Evolutionary conservation across 2,888 invertebrate species (phyloP), one percentile per base, ranked within the genome.

Genomic region (Drosophila mayaguana): DNA sequence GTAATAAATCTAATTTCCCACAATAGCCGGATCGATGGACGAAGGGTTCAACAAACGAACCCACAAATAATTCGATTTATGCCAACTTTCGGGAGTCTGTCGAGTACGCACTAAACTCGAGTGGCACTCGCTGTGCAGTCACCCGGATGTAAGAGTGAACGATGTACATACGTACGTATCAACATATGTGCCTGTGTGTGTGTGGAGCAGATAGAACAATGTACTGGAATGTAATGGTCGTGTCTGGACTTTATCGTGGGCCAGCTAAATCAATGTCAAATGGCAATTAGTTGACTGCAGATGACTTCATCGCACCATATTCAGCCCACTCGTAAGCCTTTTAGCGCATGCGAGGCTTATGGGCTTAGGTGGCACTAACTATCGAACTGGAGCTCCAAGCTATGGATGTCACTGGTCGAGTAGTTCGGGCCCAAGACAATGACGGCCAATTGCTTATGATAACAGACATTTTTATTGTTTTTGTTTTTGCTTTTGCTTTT

Each of bases 391-490:
- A 67, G 56, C 55, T 72, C 9, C 8, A 12, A 9, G 14, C 6
- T 14, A 68, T 38, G 42, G 18, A 34, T 40, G 32, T 8, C 0
- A 14, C 38, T 55, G 53, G 34, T 32, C 9, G 36, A 42, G 65
- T 56, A 68, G 76, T 76, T 60, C 72, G 61, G 36, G 62, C 69
- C 69, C 16, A 68, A 80, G 40, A 77, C 83, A 83, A 84, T 88
- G 85, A 73, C 69, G 68, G 73, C 80, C 83, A 83, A 88, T 83
- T 83, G 85, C 83, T 82, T 74, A 82, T 75, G 83, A 88, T 84
- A 83, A 83, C 80, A 81, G 62, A 80, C 65, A 77, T 70, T 75
- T 83, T 72, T 83, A 80, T 80, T 22, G 1, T n/a, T n/a, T n/a
- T 28, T 7, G 7, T 22, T 14, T 43, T 43, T 20, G 43, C 63